Percentiles rank a stretch among this genome's conserved stretches.
These are phyloP conservation scores for Oscheius onirici DNA, from an alignment of 2,888 invertebrate species.

Conservation along the genomic window DNA sequence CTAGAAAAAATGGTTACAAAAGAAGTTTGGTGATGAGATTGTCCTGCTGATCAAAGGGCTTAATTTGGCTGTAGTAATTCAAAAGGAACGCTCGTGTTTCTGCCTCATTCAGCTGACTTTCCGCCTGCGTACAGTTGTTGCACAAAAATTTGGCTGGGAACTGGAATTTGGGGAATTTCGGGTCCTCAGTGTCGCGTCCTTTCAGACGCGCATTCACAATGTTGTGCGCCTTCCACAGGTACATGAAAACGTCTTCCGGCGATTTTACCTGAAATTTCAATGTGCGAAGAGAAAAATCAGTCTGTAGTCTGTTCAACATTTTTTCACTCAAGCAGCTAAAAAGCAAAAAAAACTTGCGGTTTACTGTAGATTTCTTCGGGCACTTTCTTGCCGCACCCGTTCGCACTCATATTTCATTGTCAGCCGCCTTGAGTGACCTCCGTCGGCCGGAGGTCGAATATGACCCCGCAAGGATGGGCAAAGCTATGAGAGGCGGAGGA, in stretches of 20 bases:
- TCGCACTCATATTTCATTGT: no score
- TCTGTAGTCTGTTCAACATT: no score
- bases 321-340: no score
- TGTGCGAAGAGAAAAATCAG: neutral
- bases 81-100: conserved; percentile 51
- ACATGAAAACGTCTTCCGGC: conserved; percentile 67
- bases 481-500: no score
- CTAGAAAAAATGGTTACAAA: neutral
- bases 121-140: conserved; percentile 55
- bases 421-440: no score
- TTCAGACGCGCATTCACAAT: conserved; percentile 86
- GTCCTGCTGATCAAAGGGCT: conserved; percentile 38
- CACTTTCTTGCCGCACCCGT: no score
- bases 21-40: conserved; percentile 10
- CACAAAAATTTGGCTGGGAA: conserved; percentile 69
- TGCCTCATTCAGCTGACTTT: conserved; percentile 38
- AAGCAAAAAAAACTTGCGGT: no score
- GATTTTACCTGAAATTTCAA: conserved; percentile 52
- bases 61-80: conserved; percentile 62
- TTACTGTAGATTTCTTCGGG: no score
- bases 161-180: conserved; percentile 81
- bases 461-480: no score
- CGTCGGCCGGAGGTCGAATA: no score
- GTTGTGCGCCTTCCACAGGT: conserved; percentile 87
- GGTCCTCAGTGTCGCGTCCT: conserved; percentile 82